These are phyloP conservation scores for Propithecus perrieri DNA, from an alignment of 2,797 vertebrate genomes.

Conservation along the genomic window DNA sequence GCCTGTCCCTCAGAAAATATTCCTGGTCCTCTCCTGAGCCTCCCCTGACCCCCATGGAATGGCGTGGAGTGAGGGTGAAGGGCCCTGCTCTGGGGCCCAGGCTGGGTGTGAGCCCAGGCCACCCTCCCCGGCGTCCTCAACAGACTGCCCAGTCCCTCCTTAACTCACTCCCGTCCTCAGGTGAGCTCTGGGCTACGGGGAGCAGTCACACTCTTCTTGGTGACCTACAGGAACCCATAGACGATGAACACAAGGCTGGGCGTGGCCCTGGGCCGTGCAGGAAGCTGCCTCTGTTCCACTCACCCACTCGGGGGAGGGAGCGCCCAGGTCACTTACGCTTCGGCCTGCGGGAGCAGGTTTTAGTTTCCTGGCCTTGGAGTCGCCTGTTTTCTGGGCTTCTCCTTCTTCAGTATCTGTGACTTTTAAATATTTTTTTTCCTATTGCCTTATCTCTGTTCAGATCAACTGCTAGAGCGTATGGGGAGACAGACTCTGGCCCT, in stretches of 20 bases:
- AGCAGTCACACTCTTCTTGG: background rate
- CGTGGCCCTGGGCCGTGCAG: background rate
- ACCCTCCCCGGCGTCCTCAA: background rate
- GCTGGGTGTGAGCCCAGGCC: background rate
- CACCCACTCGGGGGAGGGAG: background rate
- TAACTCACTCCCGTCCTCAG: no score
- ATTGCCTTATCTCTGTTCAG: background rate
- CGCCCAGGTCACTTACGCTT: background rate
- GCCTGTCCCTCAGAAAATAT: no score
- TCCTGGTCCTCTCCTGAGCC: background rate
- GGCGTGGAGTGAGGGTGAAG: background rate
- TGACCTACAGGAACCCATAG: background rate
- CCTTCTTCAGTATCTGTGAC: background rate
- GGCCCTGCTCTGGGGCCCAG: background rate
- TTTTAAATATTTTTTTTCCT: background rate
- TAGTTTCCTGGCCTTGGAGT: background rate
- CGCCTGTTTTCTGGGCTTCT: background rate
- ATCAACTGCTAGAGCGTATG: background rate
- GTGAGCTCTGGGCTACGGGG: background rate
- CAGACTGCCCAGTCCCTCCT: background rate
- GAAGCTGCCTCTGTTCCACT: background rate
- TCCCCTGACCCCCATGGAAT: background rate
- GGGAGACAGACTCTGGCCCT: background rate
- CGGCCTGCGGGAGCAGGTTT: background rate
- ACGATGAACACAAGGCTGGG: background rate